Conservation (phyloP, 2,113 vertebrate species). For the Entomyzon cyanotis region DNA sequence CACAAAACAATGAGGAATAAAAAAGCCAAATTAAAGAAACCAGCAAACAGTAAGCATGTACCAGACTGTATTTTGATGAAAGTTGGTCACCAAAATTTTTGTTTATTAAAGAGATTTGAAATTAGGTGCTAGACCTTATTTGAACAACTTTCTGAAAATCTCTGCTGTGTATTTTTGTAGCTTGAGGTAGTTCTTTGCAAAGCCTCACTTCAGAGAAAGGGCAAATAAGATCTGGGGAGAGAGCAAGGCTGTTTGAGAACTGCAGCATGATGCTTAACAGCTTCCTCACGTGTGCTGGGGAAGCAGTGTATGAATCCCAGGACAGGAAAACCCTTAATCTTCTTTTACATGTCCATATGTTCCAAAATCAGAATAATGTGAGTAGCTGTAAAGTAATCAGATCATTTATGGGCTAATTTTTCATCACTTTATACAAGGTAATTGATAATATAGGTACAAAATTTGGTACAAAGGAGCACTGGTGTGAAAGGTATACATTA, state of each 20-base stretch:
- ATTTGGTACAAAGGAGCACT: neutral
- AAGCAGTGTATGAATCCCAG: rapidly evolving
- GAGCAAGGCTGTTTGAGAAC: neutral
- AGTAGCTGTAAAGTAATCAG: neutral
- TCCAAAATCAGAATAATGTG: neutral
- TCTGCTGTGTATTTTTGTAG: neutral
- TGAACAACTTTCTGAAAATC: neutral
- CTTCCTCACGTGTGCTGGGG: rapidly evolving
- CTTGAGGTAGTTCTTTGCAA: neutral
- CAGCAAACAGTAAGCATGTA: neutral
- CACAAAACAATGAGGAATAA: neutral
- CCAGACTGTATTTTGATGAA: neutral
- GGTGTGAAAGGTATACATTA: neutral
- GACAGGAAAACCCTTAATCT: neutral
- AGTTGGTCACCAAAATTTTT: neutral
- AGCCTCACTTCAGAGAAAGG: neutral
- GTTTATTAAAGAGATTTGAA: neutral
- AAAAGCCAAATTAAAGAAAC: neutral
- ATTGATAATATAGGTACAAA: neutral
- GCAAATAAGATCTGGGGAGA: neutral
- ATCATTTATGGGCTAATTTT: neutral
- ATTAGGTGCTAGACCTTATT: neutral
- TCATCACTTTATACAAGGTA: neutral
- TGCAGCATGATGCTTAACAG: neutral
- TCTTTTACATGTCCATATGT: neutral